Evolutionary conservation across 2,888 invertebrate species (phyloP), one percentile per base, ranked within the genome.

Genomic region (Dryadula phaetusa): DNA sequence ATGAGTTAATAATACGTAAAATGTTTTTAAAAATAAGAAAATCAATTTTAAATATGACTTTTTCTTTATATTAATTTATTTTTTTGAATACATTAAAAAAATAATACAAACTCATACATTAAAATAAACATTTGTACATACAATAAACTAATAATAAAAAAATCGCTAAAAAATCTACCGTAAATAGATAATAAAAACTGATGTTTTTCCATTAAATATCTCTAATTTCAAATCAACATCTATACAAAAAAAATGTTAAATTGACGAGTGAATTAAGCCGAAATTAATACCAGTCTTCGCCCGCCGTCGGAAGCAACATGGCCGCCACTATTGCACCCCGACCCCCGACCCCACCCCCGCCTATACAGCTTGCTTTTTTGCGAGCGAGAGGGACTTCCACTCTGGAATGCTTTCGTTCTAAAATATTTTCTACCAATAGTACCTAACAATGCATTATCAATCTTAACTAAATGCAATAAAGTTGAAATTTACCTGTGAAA

Each of bases 341-440:
- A 78, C 76, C 80, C 75, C 79, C 76, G 85, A 10, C 85, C 85
- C 77, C 79, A 81, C 81, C 78, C 77, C 76, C 79, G 76, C 80
- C 79, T 76, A 74, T 75, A 82, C 76, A 80, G 82, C 82, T 82
- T 82, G 90, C 90, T 91, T 92, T 92, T 92, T 92, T 92, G 92
- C 86, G 91, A 92, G 92, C 86, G 92, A 92, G 82, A 87, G 90
- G 92, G 92, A 92, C 90, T 87, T 88, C 86, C 84, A 84, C 81
- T 85, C 85, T 83, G 86, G 82, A 87, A 86, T 85, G 88, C 86
- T 88, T 90, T 90, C 89, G 85, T 89, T 90, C 91, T 85, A 90
- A 91, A 92, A 91, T 92, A 92, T 90, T 92, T 92, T 91, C 90
- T 81, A 81, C 79, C 74, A 73, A 67, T 74, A 73, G 22, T 28